Conservation (phyloP, 2,797 vertebrate species). For the Rhynchonycteris naso region DNA sequence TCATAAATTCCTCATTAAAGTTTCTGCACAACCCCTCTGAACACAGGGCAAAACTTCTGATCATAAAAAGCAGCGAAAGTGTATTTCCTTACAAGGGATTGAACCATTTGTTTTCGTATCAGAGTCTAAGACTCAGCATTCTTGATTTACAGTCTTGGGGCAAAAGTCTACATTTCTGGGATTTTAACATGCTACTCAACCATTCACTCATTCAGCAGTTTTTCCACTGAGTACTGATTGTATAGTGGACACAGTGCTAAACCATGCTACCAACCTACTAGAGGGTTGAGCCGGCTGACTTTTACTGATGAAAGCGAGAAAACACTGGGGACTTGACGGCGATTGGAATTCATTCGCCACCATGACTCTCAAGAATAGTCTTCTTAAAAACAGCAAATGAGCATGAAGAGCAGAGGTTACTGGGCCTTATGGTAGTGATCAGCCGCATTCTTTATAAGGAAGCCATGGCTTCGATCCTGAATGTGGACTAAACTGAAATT, state of each 20-base stretch:
- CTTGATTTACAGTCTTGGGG: background rate
- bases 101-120: background rate
- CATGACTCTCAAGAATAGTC: background rate
- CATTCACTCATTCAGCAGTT: background rate
- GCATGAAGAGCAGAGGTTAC: background rate
- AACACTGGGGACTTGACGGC: background rate
- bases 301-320: background rate
- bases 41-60: background rate
- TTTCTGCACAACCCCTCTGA: background rate
- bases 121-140: background rate
- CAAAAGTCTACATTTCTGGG: background rate
- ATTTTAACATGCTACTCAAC: background rate
- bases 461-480: background rate
- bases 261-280: background rate
- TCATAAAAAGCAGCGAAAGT: background rate
- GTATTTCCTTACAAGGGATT: background rate
- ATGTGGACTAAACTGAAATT: background rate
- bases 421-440: background rate
- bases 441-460: background rate
- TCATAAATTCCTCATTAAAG: background rate
- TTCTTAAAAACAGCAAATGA: background rate
- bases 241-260: background rate
- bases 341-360: background rate
- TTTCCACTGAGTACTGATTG: background rate
- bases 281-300: background rate